phyloP scores from a whole-genome alignment of 2,888 invertebrate species.

The Melipona bicolor region DNA sequence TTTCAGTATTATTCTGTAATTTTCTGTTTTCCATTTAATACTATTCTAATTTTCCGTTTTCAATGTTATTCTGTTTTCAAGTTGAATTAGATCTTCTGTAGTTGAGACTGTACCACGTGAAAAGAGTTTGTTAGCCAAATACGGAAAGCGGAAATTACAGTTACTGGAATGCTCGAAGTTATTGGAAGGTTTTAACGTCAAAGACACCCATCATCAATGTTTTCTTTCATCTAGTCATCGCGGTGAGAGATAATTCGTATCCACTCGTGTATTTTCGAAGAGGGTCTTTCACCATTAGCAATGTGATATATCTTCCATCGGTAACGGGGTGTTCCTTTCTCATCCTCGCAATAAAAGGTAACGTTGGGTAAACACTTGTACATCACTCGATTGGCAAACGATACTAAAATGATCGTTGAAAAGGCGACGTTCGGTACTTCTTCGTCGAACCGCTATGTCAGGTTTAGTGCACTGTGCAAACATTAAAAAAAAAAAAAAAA shows the following conservation, averaged over 20 bases:
- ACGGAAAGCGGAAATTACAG: background rate
- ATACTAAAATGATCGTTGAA: conserved; percentile 4
- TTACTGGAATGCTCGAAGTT: background rate
- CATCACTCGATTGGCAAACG: background rate
- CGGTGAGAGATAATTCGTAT: background rate
- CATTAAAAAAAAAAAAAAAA: background rate
- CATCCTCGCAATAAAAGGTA: background rate
- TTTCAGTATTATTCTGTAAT: no score
- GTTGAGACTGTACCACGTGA: no score
- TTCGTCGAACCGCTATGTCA: background rate
- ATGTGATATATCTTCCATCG: conserved; percentile 15
- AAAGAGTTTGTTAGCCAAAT: no score
- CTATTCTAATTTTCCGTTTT: no score
- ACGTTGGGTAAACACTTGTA: conserved; percentile 10
- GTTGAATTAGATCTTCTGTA: no score
- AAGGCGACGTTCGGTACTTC: background rate
- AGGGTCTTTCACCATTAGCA: conserved; percentile 10
- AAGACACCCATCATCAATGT: background rate
- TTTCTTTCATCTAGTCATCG: background rate
- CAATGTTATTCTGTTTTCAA: no score
- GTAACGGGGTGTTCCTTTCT: background rate
- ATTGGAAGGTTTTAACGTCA: background rate
- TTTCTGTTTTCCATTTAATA: no score
- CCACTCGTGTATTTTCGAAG: background rate
- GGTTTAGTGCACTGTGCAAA: background rate